A percentile compares a stretch with the other conserved stretches of the same genome.
These are phyloP conservation scores for Xanthia togata DNA, from an alignment of 2,888 invertebrate genomes.

Conservation along the genomic window DNA sequence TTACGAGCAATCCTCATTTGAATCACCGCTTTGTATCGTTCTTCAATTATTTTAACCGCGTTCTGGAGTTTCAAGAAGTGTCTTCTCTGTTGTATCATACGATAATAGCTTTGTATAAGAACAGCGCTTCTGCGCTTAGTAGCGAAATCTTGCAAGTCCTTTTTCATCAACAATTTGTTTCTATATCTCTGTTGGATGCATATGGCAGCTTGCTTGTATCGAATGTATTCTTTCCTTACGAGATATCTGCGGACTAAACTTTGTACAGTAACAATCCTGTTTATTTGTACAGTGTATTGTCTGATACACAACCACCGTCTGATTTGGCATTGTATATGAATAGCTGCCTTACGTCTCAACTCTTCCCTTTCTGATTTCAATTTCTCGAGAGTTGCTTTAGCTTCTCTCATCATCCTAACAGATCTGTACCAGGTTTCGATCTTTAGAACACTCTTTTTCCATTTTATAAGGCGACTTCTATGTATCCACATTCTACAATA, in stretches of 20 bases:
- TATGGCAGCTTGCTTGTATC: constrained; percentile 73
- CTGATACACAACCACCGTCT: constrained; percentile 80
- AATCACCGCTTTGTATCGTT: constrained; percentile 75
- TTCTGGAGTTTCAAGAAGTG: constrained; percentile 72
- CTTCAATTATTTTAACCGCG: constrained; percentile 74
- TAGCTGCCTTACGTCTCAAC: constrained; percentile 74
- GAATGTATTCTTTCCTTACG: constrained; percentile 72
- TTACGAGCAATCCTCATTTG: constrained; percentile 78
- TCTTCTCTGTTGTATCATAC: constrained; percentile 75
- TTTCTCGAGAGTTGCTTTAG: constrained; percentile 71
- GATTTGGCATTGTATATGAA: constrained; percentile 77
- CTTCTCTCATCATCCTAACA: constrained; percentile 74
- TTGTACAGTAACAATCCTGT: constrained; percentile 76
- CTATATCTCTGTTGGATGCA: constrained; percentile 83
- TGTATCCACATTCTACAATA: constrained; percentile 84
- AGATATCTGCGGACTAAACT: constrained; percentile 78
- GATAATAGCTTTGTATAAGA: constrained; percentile 85
- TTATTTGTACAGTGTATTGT: constrained; percentile 70
- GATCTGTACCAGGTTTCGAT: constrained; percentile 90
- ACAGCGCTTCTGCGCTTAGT: constrained; percentile 74
- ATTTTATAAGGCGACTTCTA: constrained; percentile 73
- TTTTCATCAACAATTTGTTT: constrained; percentile 80
- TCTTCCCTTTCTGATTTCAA: constrained; percentile 74
- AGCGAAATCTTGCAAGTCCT: constrained; percentile 73
- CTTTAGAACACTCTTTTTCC: constrained; percentile 82